phyloP scores from a whole-genome alignment of 1,140 invertebrate genomes.

The Thalassaphorura encarpata region DNA sequence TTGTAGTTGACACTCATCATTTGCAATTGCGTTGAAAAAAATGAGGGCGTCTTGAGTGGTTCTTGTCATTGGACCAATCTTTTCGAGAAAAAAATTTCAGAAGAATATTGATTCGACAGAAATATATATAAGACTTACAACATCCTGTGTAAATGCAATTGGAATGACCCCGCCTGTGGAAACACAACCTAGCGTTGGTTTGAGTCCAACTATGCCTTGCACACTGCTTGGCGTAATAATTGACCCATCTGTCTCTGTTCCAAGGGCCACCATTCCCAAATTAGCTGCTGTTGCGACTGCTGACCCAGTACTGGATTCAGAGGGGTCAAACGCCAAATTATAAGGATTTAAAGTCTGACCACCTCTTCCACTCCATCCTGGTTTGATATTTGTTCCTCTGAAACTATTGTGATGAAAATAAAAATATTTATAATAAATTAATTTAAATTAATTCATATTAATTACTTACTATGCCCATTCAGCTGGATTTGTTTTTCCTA shows the following conservation, averaged over 20 bases:
- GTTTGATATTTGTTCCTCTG: conserved; percentile 7
- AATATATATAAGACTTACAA: conserved; percentile 1
- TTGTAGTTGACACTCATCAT: neutral
- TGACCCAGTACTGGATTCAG: conserved; percentile 10
- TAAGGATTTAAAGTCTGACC: conserved; percentile 14
- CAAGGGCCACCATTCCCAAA: conserved; percentile 9
- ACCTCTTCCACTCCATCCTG: conserved; percentile 16
- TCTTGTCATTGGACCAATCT: conserved; percentile 12
- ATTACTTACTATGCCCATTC: conserved; percentile 8
- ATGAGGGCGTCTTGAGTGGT: conserved; percentile 1
- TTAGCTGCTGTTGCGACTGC: conserved; percentile 13
- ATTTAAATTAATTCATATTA: neutral
- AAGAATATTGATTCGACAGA: too few species aligned
- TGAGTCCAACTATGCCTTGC: conserved; percentile 5
- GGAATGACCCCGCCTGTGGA: conserved; percentile 13
- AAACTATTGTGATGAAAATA: conserved; percentile 3
- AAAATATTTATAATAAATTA: neutral
- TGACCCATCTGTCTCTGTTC: conserved; percentile 21
- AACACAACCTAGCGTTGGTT: conserved; percentile 3
- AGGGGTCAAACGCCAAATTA: neutral
- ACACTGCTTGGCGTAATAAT: conserved; percentile 1
- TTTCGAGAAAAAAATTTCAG: neutral
- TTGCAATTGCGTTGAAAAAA: conserved; percentile 3
- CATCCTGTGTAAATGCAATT: conserved; percentile 12
- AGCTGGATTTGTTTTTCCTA: conserved; percentile 12